Conservation (phyloP, 2,113 vertebrate species). For the Pipra filicauda region DNA sequence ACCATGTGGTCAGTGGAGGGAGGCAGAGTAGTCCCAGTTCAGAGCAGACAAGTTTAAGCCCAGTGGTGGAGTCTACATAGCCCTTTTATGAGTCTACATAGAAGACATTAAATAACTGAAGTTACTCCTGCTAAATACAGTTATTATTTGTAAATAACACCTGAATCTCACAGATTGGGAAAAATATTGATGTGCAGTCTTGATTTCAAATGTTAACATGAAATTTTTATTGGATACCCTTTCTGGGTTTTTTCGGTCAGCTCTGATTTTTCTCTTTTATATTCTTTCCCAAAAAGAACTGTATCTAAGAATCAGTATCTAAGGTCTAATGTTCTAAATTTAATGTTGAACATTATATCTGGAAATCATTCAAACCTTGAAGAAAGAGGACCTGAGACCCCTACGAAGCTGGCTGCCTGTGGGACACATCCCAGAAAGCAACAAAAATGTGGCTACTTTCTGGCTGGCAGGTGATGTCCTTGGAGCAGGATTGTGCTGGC, state of each 20-base stretch:
- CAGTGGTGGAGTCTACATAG: neutral
- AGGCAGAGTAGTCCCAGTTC: neutral
- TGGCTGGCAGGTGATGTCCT: neutral
- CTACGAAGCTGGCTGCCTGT: neutral
- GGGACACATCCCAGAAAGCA: neutral
- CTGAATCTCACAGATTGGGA: neutral
- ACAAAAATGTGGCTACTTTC: neutral
- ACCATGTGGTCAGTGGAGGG: neutral
- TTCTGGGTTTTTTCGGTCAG: neutral
- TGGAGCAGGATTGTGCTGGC: neutral
- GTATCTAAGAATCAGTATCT: neutral
- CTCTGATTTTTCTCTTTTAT: neutral
- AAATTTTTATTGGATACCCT: neutral
- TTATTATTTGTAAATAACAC: neutral
- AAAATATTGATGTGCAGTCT: neutral
- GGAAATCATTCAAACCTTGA: neutral
- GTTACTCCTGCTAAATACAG: neutral
- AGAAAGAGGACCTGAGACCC: neutral
- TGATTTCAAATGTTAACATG: neutral
- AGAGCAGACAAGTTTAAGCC: neutral
- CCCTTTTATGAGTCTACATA: neutral
- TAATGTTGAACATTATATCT: neutral
- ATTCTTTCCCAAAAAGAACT: neutral
- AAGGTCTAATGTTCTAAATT: neutral
- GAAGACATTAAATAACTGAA: neutral